A percentile compares a stretch with the other conserved stretches of the same genome.
phyloP scores from a whole-genome alignment of 2,888 invertebrate species.

The Caenorhabditis sp. region DNA sequence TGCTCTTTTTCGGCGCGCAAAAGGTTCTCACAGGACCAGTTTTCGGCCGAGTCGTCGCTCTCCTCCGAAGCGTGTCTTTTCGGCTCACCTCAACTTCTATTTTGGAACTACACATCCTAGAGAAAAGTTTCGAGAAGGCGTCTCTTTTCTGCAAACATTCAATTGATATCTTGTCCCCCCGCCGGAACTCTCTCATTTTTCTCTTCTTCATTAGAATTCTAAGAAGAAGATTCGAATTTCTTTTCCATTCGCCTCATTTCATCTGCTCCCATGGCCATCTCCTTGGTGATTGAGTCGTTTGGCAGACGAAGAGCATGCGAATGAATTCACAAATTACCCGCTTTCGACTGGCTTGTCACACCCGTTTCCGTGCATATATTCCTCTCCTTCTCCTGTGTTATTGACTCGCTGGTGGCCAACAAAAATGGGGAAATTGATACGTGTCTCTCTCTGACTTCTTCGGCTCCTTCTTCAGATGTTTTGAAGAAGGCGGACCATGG shows the following conservation, averaged over 20 bases:
- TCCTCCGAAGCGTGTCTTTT: not conserved
- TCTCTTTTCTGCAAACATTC: conserved; percentile 4
- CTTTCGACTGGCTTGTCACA: conserved; percentile 24
- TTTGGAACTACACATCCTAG: not conserved
- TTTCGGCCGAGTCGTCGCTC: conserved; percentile 24
- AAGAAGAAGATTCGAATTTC: conserved; percentile 2
- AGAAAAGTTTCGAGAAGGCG: not conserved
- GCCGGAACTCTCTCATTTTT: not conserved
- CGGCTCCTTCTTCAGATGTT: conserved; percentile 34
- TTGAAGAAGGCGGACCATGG: conserved; percentile 43
- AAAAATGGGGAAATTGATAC: conserved; percentile 52
- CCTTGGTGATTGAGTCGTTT: conserved; percentile 8
- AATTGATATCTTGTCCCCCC: conserved; percentile 1
- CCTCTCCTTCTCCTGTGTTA: conserved; percentile 35
- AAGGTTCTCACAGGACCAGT: conserved; percentile 38
- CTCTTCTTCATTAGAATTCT: conserved; percentile 1
- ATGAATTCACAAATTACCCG: conserved; percentile 21
- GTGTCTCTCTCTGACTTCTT: conserved; percentile 16
- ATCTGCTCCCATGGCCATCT: not conserved
- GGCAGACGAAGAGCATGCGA: not conserved
- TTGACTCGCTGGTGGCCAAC: conserved; percentile 20
- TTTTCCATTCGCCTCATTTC: not conserved
- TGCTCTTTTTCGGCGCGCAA: conserved; percentile 48
- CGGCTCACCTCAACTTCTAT: not conserved
- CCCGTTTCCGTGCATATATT: conserved; percentile 51